These are phyloP conservation scores for Enteromius unitaeniatus DNA, from an alignment of 2,797 vertebrate genomes.

Conservation along the genomic window DNA sequence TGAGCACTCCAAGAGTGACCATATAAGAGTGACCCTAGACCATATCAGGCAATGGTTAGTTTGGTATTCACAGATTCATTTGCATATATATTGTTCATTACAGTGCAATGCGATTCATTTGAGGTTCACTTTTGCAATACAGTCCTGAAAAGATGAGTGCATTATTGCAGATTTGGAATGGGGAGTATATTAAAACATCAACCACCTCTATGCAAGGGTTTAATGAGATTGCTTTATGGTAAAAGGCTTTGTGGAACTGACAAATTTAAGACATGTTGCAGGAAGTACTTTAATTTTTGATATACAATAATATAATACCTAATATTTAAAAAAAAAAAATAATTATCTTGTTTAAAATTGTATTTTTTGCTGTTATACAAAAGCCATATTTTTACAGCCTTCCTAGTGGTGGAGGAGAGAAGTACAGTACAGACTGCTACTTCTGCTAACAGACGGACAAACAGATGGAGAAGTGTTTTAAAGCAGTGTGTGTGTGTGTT, in stretches of 20 bases:
- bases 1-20: no score
- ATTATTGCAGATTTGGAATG: not conserved
- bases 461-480: conserved; percentile 54
- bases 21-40: no score
- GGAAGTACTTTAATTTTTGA: not conserved
- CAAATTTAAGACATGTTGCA: not conserved
- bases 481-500: conserved; percentile 38
- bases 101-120: not conserved
- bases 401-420: conserved; percentile 4
- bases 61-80: not conserved
- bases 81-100: not conserved
- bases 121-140: not conserved
- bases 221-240: not conserved
- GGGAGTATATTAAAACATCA: not conserved
- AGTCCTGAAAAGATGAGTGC: not conserved
- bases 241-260: not conserved
- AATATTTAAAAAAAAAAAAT: no score
- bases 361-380: not conserved
- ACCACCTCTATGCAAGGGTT: not conserved
- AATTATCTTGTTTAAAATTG: not conserved
- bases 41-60: not conserved
- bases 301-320: no score
- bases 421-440: not conserved
- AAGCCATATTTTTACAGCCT: not conserved
- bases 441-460: conserved; percentile 34